Conservation (phyloP, 2,888 invertebrate species). For the Hemaris fuciformis region DNA sequence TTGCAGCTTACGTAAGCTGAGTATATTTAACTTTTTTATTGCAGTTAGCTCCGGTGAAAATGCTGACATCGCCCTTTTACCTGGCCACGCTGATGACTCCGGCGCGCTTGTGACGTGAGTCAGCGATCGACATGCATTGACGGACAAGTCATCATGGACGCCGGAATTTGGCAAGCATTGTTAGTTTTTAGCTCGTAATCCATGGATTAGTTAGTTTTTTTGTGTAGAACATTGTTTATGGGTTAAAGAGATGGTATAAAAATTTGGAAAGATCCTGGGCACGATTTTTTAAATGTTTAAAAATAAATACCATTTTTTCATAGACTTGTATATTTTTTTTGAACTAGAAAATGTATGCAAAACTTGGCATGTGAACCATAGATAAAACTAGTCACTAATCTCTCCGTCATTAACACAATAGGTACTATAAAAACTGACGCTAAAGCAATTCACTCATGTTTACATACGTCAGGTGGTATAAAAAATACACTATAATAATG, state of each 20-base stretch:
- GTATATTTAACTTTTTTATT: neutral
- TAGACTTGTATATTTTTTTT: no score
- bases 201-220: neutral
- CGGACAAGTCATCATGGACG: slow-evolving; percentile 28
- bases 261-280: no score
- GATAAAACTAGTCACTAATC: neutral
- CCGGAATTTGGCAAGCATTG: slow-evolving; percentile 22
- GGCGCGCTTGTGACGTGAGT: slow-evolving; percentile 37
- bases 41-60: neutral
- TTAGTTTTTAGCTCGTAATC: neutral
- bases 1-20: no score
- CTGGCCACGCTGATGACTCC: slow-evolving; percentile 4
- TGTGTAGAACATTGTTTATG: neutral
- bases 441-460: neutral
- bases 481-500: neutral
- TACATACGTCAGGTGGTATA: neutral
- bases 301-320: no score
- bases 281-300: no score
- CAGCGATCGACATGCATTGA: slow-evolving; percentile 41
- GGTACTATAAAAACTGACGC: neutral
- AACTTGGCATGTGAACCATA: neutral
- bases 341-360: no score
- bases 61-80: neutral
- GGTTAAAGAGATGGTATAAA: neutral
- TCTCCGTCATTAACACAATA: neutral